Evolutionary conservation across 1,140 invertebrate species (phyloP), one percentile per base, ranked within the genome.

Genomic region (Archivesica marissinica): DNA sequence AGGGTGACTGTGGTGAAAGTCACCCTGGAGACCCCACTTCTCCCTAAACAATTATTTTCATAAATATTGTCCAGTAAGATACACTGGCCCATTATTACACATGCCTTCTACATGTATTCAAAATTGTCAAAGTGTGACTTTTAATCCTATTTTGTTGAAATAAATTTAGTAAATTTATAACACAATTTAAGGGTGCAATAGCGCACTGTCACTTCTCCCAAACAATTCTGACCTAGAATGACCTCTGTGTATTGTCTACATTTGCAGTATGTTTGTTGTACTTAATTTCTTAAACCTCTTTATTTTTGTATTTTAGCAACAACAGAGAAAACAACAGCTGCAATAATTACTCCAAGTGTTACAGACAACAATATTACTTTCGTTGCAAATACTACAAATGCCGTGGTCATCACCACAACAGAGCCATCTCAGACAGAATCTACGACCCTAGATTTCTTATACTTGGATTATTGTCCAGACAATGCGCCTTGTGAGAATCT

Each of bases 391-490:
- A 50, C 44, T 15, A 70, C 38, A 39, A 66, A 66, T 38, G 4
- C 59, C 13, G 2, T 38, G 20, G n/a, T 70, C 11, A 7, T 70
- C 39, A 41, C 38, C 15, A 59, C 50, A 35, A 52, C 44, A 44
- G 13, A 11, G 47, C 9, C 38, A 44, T 9, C 38, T 23, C 2
- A 15, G 41, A 11, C n/a, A 3, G 13, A 0, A 25, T 47, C 68
- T 2, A 44, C 28, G 0, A 25, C 68, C 11, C 33, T 6, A 0
- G 64, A 70, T 50, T 38, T 54, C 30, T 66, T 25, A 1, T 81
- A 81, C 44, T 20, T 70, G 15, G 86, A 89, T 15, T 33, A 72
- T 6, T 92, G 91, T 59, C 89, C 90, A 23, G 88, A 85, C 13
- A 72, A 78, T 64, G 78, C 68, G 0, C 44, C 72, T 1, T 92